These are phyloP conservation scores for Furcifer pardalis DNA, from an alignment of 2,797 vertebrate genomes.

Conservation along the genomic window DNA sequence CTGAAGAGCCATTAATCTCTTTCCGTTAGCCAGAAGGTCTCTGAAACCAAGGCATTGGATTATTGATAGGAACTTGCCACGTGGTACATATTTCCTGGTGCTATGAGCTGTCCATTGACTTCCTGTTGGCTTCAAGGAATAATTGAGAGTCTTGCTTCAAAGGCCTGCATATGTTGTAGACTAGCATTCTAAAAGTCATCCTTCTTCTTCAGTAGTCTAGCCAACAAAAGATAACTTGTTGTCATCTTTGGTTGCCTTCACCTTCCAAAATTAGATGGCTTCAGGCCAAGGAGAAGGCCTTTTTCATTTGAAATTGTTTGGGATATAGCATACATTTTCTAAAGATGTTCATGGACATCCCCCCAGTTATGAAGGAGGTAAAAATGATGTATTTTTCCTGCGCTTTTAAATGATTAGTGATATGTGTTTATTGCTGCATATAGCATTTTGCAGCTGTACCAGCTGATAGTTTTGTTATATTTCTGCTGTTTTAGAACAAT, in stretches of 20 bases:
- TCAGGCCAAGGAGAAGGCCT: too few relatives aligned
- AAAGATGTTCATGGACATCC: too few relatives aligned
- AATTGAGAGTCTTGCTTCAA: background rate
- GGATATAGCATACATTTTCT: too few relatives aligned
- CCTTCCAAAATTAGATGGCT: background rate
- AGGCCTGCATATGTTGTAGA: background rate
- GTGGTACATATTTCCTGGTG: background rate
- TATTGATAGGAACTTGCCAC: too few relatives aligned
- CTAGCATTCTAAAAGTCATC: background rate
- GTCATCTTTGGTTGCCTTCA: background rate
- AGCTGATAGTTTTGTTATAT: background rate
- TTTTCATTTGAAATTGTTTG: too few relatives aligned
- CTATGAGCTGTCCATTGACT: background rate
- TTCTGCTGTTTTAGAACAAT: background rate
- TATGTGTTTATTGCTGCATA: background rate
- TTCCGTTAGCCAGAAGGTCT: background rate
- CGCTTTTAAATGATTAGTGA: too few relatives aligned
- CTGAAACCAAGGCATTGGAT: background rate
- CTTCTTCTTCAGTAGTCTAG: background rate
- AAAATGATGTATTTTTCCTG: too few relatives aligned
- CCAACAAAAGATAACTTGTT: background rate
- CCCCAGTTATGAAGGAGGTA: too few relatives aligned
- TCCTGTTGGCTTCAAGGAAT: background rate
- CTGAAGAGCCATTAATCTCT: background rate
- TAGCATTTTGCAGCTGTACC: background rate